A percentile compares a stretch with the other conserved stretches of the same genome.
phyloP scores from a whole-genome alignment of 2,113 vertebrate species.

The Pelecanus crispus region DNA sequence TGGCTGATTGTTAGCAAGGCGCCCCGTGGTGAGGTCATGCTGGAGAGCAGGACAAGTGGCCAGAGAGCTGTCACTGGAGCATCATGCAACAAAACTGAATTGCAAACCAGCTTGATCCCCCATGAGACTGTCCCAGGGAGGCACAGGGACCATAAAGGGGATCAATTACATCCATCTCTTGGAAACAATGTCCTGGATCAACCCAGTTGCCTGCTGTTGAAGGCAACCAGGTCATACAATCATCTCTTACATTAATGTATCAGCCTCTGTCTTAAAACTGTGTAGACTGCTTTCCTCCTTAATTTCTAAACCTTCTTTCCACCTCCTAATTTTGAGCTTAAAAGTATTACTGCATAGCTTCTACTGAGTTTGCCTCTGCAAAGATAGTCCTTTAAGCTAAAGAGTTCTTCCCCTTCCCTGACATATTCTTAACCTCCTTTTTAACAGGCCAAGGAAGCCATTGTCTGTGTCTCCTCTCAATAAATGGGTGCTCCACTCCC shows the following conservation, averaged over 20 bases:
- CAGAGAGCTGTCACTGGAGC: neutral
- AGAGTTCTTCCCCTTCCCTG: neutral
- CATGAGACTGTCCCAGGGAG: neutral
- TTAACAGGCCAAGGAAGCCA: neutral
- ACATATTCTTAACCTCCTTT: neutral
- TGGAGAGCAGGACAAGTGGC: neutral
- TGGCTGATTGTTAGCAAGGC: neutral
- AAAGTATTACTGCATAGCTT: neutral
- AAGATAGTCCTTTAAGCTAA: neutral
- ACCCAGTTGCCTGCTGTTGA: neutral
- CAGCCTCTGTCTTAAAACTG: neutral
- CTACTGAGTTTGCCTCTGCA: neutral
- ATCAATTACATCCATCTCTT: neutral
- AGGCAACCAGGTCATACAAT: neutral
- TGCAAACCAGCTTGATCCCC: neutral
- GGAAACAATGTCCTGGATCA: neutral
- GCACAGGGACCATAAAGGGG: neutral
- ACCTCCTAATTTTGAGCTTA: neutral
- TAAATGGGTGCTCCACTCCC: neutral
- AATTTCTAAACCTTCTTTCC: neutral
- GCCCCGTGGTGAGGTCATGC: rapidly evolving
- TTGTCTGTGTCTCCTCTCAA: neutral
- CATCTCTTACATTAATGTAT: neutral
- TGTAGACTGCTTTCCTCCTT: neutral
- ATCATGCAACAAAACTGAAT: neutral